Base-by-base conservation (phyloP, 2,888 invertebrate species). In the Aporophyla nigra region DNA sequence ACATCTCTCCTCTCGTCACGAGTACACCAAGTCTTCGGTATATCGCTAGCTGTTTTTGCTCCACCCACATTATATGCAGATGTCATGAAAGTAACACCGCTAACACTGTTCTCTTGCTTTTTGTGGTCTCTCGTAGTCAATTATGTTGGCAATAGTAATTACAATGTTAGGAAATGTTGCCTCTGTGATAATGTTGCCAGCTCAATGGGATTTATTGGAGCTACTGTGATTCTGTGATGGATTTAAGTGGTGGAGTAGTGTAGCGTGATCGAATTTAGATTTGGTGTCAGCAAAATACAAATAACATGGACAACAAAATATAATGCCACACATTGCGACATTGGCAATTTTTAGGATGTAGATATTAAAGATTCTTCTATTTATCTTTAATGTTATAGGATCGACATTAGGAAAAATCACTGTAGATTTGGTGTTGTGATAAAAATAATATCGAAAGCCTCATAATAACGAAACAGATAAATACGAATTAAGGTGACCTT, bases 31-130 rank as follows among this genome's bases (percentile, higher is more conserved):
- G 61, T 86, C 83, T 62, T 63, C 43, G 63, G 54, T 61, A 61
- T 81, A 82, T 81, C 65, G 70, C 49, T 83, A 40, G 67, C 54
- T 78, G 90, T 92, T 93, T 93, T 92, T 93, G 86, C 79, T 59
- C 69, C 59, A 43, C 59, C 83, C 69, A 88, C 92, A 93, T 91
- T 92, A 92, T 92, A 94, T 93, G 94, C 93, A 93, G 92, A 94
- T 93, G 85, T 78, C 74, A 85, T 92, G 93, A 93, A 92, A 94
- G 94, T 89, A 93, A 94, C 93, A 93, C 92, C 93, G 90, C 86
- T 80, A 79, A 74, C 86, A 84, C 82, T 82, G 90, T 89, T 89
- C 88, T 87, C 91, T 87, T 83, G 76, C 78, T 92, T 92, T 92
- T 92, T 92, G 85, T 24, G 3, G 40, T 19, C 72, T 79, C 78